Evolutionary conservation across 2,113 vertebrate species (phyloP).

Genomic region (Orthonyx spaldingii): DNA sequence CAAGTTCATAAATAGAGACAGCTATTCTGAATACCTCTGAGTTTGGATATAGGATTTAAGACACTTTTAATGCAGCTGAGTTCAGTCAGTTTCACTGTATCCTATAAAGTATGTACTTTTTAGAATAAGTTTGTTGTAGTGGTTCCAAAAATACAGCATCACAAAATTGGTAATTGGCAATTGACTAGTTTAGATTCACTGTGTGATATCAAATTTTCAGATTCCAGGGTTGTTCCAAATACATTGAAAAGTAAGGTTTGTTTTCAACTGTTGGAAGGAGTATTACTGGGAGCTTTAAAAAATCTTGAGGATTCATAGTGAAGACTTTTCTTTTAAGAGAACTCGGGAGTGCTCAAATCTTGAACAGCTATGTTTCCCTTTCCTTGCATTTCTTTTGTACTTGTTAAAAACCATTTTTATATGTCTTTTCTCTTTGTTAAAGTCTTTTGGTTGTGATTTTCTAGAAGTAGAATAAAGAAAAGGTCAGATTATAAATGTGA

Average conservation of each 20-base stretch:
- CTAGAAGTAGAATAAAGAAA: not conserved
- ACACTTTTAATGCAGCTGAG: not conserved
- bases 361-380: not conserved
- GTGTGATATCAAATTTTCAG: not conserved
- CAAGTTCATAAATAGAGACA: not conserved
- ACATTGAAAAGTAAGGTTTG: not conserved
- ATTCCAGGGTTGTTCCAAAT: not conserved
- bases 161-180: not conserved
- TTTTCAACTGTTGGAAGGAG: not conserved
- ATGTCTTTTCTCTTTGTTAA: not conserved
- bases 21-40: not conserved
- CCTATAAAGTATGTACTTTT: not conserved
- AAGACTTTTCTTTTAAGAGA: not conserved
- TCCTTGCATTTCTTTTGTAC: not conserved
- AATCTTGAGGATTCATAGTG: not conserved
- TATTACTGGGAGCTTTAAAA: not conserved
- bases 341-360: not conserved
- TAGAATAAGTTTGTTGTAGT: not conserved
- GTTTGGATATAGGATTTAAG: not conserved
- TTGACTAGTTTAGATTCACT: not conserved
- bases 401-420: not conserved
- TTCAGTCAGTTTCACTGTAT: not conserved
- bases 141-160: not conserved
- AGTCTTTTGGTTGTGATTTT: not conserved
- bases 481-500: not conserved